Percentiles rank a stretch among this genome's conserved stretches.
phyloP scores from a whole-genome alignment of 1,140 invertebrate species.

The Cotesia chilonis region DNA sequence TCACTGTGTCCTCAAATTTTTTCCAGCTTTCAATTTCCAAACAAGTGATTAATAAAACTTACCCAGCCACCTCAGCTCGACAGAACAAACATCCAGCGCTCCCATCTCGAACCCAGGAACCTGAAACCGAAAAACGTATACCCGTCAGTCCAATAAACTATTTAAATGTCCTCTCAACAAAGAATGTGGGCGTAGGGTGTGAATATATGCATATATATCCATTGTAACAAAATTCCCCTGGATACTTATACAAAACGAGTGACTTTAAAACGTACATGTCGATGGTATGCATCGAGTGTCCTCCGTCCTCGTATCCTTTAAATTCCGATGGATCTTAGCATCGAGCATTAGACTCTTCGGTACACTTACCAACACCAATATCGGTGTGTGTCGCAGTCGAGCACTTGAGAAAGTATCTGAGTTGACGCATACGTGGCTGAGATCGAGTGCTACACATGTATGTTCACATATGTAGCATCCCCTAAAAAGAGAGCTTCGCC shows the following conservation, averaged over 20 bases:
- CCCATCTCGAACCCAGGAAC: too few relatives aligned
- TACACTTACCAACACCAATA: slow-evolving; percentile 31
- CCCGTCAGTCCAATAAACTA: background rate
- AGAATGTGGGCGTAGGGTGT: too few relatives aligned
- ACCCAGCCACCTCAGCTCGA: too few relatives aligned
- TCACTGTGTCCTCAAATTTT: too few relatives aligned
- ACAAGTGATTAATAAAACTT: too few relatives aligned
- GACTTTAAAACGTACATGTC: slow-evolving; percentile 37
- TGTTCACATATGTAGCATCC: background rate
- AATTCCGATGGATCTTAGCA: slow-evolving; percentile 56
- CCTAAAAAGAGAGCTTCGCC: slow-evolving; percentile 5
- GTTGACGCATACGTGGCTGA: slow-evolving; percentile 24
- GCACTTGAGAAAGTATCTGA: slow-evolving; percentile 11
- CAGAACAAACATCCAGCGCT: too few relatives aligned
- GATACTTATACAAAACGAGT: background rate
- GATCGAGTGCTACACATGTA: background rate
- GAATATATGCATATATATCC: background rate
- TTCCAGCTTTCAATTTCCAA: too few relatives aligned
- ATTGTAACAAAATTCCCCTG: background rate
- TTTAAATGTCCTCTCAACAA: slow-evolving; percentile 16
- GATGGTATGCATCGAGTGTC: slow-evolving; percentile 57
- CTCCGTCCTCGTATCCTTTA: slow-evolving; percentile 58
- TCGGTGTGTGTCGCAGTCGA: slow-evolving; percentile 12
- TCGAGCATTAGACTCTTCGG: slow-evolving; percentile 25
- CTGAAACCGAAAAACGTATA: background rate